Conservation (phyloP, 1,140 invertebrate species). For the Zeugodacus cucurbitae region DNA sequence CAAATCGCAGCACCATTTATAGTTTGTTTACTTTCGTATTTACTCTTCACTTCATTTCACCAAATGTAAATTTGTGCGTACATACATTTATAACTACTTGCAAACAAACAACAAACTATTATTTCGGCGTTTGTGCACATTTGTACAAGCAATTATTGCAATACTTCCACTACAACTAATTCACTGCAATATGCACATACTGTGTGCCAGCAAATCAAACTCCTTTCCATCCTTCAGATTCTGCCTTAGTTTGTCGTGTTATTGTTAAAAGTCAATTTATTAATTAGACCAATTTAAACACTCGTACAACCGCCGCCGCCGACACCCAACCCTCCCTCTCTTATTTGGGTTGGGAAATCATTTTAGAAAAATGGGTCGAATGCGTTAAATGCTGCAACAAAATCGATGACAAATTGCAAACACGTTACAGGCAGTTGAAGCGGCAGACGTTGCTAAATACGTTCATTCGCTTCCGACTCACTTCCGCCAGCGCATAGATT, state of each 20-base stretch:
- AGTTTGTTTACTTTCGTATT: neutral
- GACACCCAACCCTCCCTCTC: neutral
- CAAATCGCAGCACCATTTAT: neutral
- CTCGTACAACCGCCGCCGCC: constrained; percentile 42
- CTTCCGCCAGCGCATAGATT: neutral
- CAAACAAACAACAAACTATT: constrained; percentile 12
- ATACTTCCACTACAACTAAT: neutral
- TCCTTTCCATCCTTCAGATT: neutral
- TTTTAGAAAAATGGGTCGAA: neutral
- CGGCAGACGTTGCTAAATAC: constrained; percentile 56
- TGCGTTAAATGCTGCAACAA: constrained; percentile 58
- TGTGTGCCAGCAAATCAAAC: neutral
- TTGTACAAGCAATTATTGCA: neutral
- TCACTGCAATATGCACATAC: neutral
- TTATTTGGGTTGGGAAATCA: neutral
- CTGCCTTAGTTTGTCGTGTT: constrained; percentile 45
- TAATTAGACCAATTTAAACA: constrained; percentile 65
- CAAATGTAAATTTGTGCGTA: neutral
- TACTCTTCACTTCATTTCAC: neutral
- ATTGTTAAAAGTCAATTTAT: constrained; percentile 65
- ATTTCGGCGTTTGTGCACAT: neutral
- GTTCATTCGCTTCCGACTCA: constrained; percentile 47
- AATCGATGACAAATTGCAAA: constrained; percentile 67
- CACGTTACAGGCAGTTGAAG: constrained; percentile 66
- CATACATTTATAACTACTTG: neutral